Base-by-base conservation (phyloP, 2,888 invertebrate genomes). In the Dexiosoma caninum region DNA sequence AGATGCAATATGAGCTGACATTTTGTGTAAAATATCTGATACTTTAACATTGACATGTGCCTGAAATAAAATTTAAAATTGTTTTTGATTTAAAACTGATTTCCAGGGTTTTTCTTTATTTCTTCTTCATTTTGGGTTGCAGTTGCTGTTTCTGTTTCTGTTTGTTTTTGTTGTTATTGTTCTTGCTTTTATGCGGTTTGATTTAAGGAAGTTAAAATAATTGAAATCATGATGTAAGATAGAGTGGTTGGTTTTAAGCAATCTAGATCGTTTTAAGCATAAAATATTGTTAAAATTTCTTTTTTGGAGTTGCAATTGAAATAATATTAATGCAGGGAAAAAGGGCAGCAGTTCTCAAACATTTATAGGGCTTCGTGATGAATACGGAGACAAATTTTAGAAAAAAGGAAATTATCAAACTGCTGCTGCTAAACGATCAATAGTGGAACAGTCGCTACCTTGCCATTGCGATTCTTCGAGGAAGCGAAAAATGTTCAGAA, bases 11-110 rank as follows among this genome's bases (percentile, higher is more conserved):
- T 77, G 72, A 76, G 66, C 67, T 67, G 81, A 77, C 72, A 66
- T 76, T 80, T 77, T 81, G 77, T 72, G 81, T 77, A 77, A 77
- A 77, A 72, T 77, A 80, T 76, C 69, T 57, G 76, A 81, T 77
- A 81, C 80, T 77, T 77, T 81, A 77, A 72, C 77, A 72, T 77
- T 81, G 81, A 81, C 81, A 81, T 81, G 81, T 81, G 81, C 81
- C 81, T 81, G 81, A 81, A 81, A 81, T 81, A 81, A 81, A 81
- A 81, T 81, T 81, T 69, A 81, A 81, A 81, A 77, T 81, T 81
- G 77, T 59, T 77, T 81, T 77, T 81, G 81, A 81, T 81, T 81
- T 72, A 77, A 77, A 81, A 62, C 69, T 62, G 69, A 64, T 74
- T 72, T 81, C 6, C 3, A 27, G 27, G 6, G 27, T 27, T 27